phyloP scores from a whole-genome alignment of 2,113 vertebrate genomes.

The Anas platyrhynchos region DNA sequence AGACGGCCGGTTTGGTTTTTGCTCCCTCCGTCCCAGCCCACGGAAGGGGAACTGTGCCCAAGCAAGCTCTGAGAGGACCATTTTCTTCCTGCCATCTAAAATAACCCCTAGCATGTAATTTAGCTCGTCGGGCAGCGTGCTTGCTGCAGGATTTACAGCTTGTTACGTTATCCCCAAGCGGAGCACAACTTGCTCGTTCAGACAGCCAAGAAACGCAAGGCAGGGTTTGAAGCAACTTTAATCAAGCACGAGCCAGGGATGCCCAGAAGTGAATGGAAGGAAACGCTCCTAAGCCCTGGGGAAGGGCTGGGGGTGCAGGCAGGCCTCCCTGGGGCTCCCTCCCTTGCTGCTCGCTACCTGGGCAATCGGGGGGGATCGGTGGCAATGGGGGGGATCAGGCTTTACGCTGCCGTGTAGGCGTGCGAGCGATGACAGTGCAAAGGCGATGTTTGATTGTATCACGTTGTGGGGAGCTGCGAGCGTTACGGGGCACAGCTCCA shows the following conservation, averaged over 20 bases:
- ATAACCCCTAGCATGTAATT: not conserved
- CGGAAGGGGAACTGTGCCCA: not conserved
- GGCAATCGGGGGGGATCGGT: rapidly evolving
- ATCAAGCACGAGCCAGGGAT: rapidly evolving
- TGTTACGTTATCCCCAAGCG: rapidly evolving
- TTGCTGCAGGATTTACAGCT: not conserved
- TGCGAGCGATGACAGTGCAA: not conserved
- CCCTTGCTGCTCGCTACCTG: not conserved
- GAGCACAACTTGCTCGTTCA: not conserved
- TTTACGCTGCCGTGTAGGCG: rapidly evolving
- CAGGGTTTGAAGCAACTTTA: not conserved
- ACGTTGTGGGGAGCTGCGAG: rapidly evolving
- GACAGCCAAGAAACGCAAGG: not conserved
- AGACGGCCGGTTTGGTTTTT: not conserved
- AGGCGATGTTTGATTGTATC: rapidly evolving
- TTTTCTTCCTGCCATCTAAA: not conserved
- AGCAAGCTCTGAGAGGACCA: not conserved
- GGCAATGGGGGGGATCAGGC: rapidly evolving
- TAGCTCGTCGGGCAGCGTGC: not conserved
- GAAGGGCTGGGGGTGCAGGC: not conserved
- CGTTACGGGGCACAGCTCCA: rapidly evolving
- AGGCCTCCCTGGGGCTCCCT: not conserved
- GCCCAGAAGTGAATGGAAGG: not conserved
- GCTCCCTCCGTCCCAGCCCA: not conserved
- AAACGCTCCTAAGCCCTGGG: not conserved